Evolutionary conservation across 2,888 invertebrate genomes (phyloP), one percentile per base, ranked within the genome.

Genomic region (Rhagonycha lutea): DNA sequence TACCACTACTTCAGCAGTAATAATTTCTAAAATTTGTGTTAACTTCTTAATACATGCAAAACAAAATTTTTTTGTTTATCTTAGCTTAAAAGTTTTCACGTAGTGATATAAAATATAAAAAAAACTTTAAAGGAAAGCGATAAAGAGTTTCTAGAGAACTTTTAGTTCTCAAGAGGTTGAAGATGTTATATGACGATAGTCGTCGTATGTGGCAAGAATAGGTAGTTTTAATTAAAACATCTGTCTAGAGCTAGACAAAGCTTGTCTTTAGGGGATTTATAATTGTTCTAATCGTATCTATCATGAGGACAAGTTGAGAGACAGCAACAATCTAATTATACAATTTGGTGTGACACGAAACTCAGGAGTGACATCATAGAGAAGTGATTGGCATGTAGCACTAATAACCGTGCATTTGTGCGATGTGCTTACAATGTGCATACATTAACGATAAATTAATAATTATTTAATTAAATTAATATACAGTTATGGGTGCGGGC

Each of bases 311-410:
- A 84, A 82, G 83, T 82, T 81, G 83, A 81, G 83, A 83, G 85
- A 85, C 85, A 85, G 83, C 82, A 82, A 81, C 84, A 85, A 87
- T 86, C 86, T 85, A 86, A 87, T 87, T 87, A 87, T 86, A 84
- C 85, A 86, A 85, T 86, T 84, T 84, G 81, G 84, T 81, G 82
- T 83, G 85, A 84, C 86, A 85, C 80, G 84, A 80, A 83, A 81
- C 83, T 81, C 82, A 80, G 81, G 80, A 82, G 78, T 78, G 82
- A 82, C 81, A 84, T 82, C 82, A 79, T 81, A 78, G 82, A 83
- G 83, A 83, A 83, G 82, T 85, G 86, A 86, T 84, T 85, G 86
- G 86, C 86, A 86, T 85, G 83, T 81, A 84, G 84, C 85, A 84
- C 85, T 86, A 86, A 86, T 86, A 81, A 82, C 82, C 82, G 78